Conservation (phyloP, 2,113 vertebrate genomes). For the Trogon surrucura region DNA sequence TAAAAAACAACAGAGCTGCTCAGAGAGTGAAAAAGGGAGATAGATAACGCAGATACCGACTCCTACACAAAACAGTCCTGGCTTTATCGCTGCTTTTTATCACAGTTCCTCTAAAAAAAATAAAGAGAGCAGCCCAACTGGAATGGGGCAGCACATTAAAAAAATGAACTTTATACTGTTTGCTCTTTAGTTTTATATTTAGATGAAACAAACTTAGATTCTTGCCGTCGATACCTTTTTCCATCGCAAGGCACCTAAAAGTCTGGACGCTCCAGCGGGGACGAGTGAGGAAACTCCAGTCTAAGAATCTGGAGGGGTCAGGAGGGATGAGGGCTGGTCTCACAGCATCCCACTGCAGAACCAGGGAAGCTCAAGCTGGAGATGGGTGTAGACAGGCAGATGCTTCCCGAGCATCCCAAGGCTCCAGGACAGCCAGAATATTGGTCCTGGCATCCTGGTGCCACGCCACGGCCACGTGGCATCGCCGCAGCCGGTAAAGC, state of each 20-base stretch:
- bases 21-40: constrained; percentile 92
- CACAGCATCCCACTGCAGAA: neutral
- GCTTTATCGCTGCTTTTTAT: constrained; percentile 94
- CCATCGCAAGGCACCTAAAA: neutral
- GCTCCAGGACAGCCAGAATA: neutral
- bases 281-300: neutral
- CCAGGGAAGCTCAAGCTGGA: neutral
- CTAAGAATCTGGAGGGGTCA: neutral
- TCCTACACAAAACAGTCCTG: constrained; percentile 94
- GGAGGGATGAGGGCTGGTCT: neutral
- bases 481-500: neutral
- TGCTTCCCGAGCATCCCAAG: fast-evolving
- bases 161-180: constrained; percentile 77
- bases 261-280: neutral
- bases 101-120: constrained; percentile 78
- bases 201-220: constrained; percentile 49
- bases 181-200: constrained; percentile 79
- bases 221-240: neutral
- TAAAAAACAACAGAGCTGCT: constrained; percentile 94
- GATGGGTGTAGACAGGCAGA: neutral
- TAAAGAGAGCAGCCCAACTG: constrained; percentile 78
- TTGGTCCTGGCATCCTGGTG: neutral
- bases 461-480: neutral
- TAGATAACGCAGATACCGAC: constrained; percentile 96
- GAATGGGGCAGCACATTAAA: constrained; percentile 80